These are phyloP conservation scores for Xiphydria camelus DNA, from an alignment of 2,888 invertebrate genomes.

Conservation along the genomic window DNA sequence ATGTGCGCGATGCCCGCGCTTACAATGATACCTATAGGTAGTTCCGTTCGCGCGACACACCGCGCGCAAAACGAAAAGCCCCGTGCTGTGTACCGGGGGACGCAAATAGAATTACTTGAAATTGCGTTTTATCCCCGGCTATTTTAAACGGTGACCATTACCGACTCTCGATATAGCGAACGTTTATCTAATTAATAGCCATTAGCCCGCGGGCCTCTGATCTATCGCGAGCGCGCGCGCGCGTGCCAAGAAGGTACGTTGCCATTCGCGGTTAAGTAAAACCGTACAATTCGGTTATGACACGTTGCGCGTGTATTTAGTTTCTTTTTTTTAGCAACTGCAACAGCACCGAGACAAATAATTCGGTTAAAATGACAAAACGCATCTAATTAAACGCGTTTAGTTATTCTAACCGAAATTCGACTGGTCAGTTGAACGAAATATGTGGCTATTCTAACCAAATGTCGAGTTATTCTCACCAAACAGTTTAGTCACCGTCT, in stretches of 20 bases:
- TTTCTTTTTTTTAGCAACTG: neutral
- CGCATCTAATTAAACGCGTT: no score
- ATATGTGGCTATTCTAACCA: no score
- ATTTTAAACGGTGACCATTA: constrained; percentile 48
- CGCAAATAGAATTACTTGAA: constrained; percentile 29
- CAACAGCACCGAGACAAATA: neutral
- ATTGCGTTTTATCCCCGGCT: constrained; percentile 38
- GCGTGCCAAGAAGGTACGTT: constrained; percentile 12
- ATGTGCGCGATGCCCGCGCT: no score
- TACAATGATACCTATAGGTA: no score
- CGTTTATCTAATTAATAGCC: constrained; percentile 55
- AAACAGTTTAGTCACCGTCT: no score
- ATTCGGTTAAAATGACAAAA: no score
- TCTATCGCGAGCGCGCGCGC: constrained; percentile 20
- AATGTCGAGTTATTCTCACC: no score
- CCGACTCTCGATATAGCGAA: constrained; percentile 42
- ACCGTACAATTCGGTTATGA: neutral
- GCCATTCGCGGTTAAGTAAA: constrained; percentile 11
- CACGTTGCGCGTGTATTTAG: neutral
- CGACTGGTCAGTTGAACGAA: no score
- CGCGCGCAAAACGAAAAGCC: neutral
- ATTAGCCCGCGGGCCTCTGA: constrained; percentile 39
- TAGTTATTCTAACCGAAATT: no score
- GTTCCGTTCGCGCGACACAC: neutral
- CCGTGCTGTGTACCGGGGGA: constrained; percentile 1